Percentiles rank a stretch among this genome's conserved stretches.
phyloP scores from a whole-genome alignment of 2,113 vertebrate species.

The Panurus biarmicus region DNA sequence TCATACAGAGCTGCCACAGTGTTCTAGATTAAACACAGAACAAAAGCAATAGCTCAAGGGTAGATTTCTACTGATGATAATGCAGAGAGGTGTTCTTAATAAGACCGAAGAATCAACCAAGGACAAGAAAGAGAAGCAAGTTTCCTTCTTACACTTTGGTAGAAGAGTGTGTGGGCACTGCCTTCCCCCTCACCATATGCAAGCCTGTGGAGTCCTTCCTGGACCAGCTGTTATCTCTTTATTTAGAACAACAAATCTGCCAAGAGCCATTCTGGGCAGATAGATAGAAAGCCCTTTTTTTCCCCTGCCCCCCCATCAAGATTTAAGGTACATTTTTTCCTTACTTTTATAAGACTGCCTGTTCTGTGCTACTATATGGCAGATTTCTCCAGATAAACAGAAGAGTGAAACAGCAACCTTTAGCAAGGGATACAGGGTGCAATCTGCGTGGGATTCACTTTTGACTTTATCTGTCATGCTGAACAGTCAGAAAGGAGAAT shows the following conservation, averaged over 20 bases:
- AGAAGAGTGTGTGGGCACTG: constrained; percentile 5
- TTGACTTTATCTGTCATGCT: background rate
- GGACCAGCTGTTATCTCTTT: constrained; percentile 12
- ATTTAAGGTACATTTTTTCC: background rate
- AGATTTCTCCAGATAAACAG: background rate
- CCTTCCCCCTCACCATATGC: constrained; percentile 48
- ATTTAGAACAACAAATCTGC: constrained; percentile 13
- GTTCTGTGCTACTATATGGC: background rate
- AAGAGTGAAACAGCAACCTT: background rate
- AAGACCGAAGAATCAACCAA: background rate
- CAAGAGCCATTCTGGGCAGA: background rate
- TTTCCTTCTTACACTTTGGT: background rate
- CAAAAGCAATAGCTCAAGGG: background rate
- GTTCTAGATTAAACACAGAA: background rate
- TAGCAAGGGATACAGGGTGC: background rate
- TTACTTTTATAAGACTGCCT: background rate
- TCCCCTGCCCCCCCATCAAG: background rate
- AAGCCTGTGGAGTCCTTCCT: constrained; percentile 7
- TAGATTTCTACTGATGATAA: background rate
- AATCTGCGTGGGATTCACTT: background rate
- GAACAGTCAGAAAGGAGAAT: background rate
- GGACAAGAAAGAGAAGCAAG: background rate
- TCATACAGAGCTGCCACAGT: background rate
- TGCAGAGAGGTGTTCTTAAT: background rate
- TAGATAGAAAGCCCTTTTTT: background rate